Evolutionary conservation across 2,113 vertebrate genomes (phyloP), one percentile per base, ranked within the genome.

Genomic region (Lucifuga dentata): DNA sequence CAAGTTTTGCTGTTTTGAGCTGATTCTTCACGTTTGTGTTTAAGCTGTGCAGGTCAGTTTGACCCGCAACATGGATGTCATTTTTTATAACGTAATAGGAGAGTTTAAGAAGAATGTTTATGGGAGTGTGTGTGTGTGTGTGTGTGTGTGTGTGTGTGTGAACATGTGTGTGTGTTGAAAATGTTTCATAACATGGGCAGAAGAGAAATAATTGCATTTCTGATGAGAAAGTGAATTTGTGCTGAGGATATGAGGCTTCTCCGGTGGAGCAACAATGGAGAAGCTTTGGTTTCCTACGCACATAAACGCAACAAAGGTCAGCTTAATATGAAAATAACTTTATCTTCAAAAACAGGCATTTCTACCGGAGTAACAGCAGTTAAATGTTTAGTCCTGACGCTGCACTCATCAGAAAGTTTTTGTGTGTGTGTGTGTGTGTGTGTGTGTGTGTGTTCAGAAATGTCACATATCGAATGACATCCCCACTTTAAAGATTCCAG

Each of bases 261-360:
- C 24, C 19, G 39, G 20, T 17, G 17, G 15, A 29, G 16, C 11
- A 48, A 68, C 19, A 38, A 49, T 40, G 59, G 50, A 29, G 55
- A 53, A 77, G 38, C 46, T 26, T 44, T 5, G 20, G 33, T 33
- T 72, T 65, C 62, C 21, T 32, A 10, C 16, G 23, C 44, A 5
- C 11, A 12, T 15, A 3, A 39, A 58, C 43, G 60, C 69, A 59
- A 62, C 51, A 79, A 73, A 49, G 7, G 5, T 50, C 20, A 12
- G 16, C 16, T 17, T 15, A 68, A 65, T 61, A 55, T 20, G 57
- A 39, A 69, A 64, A 36, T 24, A n/a, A 21, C 35, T 60, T 77
- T 65, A 73, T 81, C 52, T 73, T 73, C 64, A 62, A 69, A 62
- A 68, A 19, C 1, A 11, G 8, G 38, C 23, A 26, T 17, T 52